A percentile compares a stretch with the other conserved stretches of the same genome.
phyloP scores from a whole-genome alignment of 2,888 invertebrate genomes.

The Poecilobothrus nobilitatus region DNA sequence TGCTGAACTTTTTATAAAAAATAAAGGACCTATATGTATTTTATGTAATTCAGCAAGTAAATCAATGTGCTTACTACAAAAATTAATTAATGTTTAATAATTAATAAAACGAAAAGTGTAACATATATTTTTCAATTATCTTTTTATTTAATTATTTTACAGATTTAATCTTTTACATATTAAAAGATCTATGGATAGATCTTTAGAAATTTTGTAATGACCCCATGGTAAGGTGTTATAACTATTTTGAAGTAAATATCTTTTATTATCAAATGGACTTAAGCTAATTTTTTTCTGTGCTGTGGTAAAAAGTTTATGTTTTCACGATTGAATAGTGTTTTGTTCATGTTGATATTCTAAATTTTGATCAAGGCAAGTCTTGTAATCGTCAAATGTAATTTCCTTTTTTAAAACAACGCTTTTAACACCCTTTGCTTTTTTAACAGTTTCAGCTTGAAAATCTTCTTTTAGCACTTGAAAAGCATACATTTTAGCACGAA shows the following conservation, averaged over 20 bases:
- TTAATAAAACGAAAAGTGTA: too few species aligned
- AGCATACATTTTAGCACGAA: slow-evolving; percentile 18
- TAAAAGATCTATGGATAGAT: too few species aligned
- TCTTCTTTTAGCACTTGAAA: slow-evolving; percentile 7
- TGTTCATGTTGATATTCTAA: neutral
- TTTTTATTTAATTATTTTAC: too few species aligned
- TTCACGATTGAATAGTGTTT: slow-evolving; percentile 8
- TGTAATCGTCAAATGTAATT: neutral
- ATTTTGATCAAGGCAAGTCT: slow-evolving; percentile 7
- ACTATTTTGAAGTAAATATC: slow-evolving; percentile 12
- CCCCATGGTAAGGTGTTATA: slow-evolving; percentile 8
- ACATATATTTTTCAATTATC: too few species aligned
- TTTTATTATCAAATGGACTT: slow-evolving; percentile 15
- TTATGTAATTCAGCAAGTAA: too few species aligned
- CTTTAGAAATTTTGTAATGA: neutral
- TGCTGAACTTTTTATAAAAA: too few species aligned
- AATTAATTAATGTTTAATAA: too few species aligned
- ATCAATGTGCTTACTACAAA: too few species aligned
- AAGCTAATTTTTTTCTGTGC: slow-evolving; percentile 10
- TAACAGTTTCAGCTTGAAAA: slow-evolving; percentile 2
- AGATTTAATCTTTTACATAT: neutral
- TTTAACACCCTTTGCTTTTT: slow-evolving; percentile 16
- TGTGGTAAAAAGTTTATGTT: slow-evolving; percentile 10
- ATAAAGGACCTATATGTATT: too few species aligned
- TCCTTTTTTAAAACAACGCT: neutral